phyloP scores from a whole-genome alignment of 2,113 vertebrate species.

The Colossoma macropomum region DNA sequence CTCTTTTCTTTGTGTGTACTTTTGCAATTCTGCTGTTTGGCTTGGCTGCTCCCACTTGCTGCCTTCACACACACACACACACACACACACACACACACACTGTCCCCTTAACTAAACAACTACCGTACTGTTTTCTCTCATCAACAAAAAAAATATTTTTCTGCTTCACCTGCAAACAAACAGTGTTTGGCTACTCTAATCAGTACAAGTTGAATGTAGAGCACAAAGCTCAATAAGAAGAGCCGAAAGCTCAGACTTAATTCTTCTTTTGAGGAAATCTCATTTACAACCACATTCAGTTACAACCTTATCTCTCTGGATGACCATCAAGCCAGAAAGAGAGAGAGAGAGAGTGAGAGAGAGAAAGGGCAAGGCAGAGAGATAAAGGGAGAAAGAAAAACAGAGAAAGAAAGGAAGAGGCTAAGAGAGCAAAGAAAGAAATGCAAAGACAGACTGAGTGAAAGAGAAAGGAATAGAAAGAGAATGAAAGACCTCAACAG shows the following conservation, averaged over 20 bases:
- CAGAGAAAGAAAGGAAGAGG: no score
- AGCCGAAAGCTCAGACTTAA: neutral
- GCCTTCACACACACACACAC: neutral
- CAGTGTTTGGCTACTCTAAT: neutral
- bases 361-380: no score
- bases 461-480: neutral
- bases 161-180: constrained; percentile 8
- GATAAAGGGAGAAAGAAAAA: no score
- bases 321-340: no score
- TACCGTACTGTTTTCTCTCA: no score
- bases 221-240: neutral
- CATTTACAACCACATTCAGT: neutral
- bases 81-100: constrained; percentile 26
- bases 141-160: no score
- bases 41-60: neutral
- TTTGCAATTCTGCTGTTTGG: neutral
- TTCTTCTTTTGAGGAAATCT: no score
- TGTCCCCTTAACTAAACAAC: no score
- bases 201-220: neutral
- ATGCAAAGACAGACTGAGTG: neutral
- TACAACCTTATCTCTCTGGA: no score
- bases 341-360: no score
- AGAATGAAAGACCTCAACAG: neutral
- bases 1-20: neutral
- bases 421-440: neutral